These are phyloP conservation scores for Argyrosomus regius DNA, from an alignment of 2,797 vertebrate genomes.

Conservation along the genomic window DNA sequence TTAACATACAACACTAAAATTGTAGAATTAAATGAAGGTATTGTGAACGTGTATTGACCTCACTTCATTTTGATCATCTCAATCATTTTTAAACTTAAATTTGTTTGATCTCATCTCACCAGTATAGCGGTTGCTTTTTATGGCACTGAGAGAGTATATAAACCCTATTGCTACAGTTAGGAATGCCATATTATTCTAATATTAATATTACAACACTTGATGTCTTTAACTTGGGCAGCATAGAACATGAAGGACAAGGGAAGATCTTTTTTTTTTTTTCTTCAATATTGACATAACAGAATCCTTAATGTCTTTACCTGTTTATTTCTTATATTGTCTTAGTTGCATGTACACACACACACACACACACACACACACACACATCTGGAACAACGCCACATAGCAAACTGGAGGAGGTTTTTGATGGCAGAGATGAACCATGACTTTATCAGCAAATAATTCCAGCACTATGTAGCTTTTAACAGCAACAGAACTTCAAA, in stretches of 20 bases:
- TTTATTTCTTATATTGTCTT: slow-evolving; percentile 23
- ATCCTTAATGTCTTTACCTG: slow-evolving; percentile 10
- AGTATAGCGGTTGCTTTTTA: slow-evolving; percentile 5
- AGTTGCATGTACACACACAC: slow-evolving; percentile 24
- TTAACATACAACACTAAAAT: slow-evolving; percentile 3
- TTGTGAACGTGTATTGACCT: slow-evolving; percentile 13
- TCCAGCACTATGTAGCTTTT: slow-evolving; percentile 21
- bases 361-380: no score
- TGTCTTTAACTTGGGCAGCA: background rate
- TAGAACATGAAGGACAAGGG: slow-evolving; percentile 5
- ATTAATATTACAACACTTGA: slow-evolving; percentile 2
- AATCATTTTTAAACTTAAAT: background rate
- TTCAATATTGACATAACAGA: slow-evolving; percentile 10
- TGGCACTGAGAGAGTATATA: slow-evolving; percentile 8
- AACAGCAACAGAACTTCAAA: background rate
- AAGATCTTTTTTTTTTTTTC: background rate
- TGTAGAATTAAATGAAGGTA: background rate
- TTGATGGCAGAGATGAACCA: background rate
- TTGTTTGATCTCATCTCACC: background rate
- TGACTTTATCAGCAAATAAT: slow-evolving; percentile 4
- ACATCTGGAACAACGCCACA: no score
- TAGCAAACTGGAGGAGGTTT: no score
- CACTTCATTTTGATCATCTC: slow-evolving; percentile 4
- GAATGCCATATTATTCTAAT: slow-evolving; percentile 18
- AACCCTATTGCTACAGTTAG: background rate